A percentile compares a stretch with the other conserved stretches of the same genome.
Conservation (phyloP, 2,113 vertebrate genomes). For the Ctenodactylus gundi region DNA sequence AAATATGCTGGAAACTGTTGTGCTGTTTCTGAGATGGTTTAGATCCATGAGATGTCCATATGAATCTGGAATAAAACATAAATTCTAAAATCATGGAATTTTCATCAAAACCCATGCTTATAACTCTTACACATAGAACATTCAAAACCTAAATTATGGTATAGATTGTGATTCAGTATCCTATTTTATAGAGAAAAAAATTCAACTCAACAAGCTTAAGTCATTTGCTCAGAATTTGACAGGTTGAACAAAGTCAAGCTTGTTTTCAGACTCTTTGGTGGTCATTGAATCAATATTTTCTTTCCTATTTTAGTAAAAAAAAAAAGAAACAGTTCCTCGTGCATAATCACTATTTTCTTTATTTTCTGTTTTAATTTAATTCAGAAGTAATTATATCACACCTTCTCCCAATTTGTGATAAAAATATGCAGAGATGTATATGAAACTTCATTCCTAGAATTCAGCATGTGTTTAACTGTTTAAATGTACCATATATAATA, state of each 20-base stretch:
- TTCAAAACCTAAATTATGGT: not conserved
- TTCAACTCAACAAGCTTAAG: not conserved
- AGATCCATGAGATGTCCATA: not conserved
- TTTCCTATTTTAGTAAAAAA: not conserved
- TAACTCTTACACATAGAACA: not conserved
- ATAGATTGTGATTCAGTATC: not conserved
- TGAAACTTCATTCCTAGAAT: not conserved
- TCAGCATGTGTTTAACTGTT: not conserved
- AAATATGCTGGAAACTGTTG: not conserved
- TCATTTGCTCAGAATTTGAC: not conserved
- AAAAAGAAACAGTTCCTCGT: too few species aligned
- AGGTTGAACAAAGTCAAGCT: not conserved
- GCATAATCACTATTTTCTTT: too few species aligned
- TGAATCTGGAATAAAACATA: not conserved
- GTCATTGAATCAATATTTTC: not conserved
- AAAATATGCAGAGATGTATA: not conserved
- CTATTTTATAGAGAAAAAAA: not conserved
- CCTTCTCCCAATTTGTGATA: not conserved
- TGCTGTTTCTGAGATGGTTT: not conserved
- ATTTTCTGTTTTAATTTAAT: not conserved
- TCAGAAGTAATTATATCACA: not conserved
- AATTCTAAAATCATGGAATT: not conserved
- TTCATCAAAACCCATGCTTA: not conserved
- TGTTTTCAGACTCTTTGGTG: not conserved
- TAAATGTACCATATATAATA: not conserved